Evolutionary conservation across 2,113 vertebrate genomes (phyloP).

Genomic region (Lynx canadensis): DNA sequence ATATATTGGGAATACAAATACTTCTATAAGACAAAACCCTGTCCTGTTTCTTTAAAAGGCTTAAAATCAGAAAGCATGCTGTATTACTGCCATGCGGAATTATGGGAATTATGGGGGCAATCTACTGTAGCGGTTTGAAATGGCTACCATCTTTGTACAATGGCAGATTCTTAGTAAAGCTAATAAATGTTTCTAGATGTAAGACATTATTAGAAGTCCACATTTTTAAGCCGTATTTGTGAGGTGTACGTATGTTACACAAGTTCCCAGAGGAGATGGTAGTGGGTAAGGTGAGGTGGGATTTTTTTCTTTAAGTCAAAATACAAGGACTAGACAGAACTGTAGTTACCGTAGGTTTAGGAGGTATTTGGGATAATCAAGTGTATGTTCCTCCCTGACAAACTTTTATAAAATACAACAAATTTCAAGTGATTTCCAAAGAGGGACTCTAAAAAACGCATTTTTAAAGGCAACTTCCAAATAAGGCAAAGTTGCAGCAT

Average conservation of each 20-base stretch:
- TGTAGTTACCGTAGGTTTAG: not conserved
- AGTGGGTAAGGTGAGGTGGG: not conserved
- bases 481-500: not conserved
- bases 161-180: not conserved
- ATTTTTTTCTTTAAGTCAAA: not conserved
- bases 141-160: not conserved
- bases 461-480: conserved; percentile 12
- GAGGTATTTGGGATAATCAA: not conserved
- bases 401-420: conserved; percentile 51
- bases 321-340: not conserved
- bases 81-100: not conserved
- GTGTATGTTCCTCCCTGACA: not conserved
- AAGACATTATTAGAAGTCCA: not conserved
- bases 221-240: conserved; percentile 4
- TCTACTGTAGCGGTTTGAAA: not conserved
- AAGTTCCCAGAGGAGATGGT: not conserved
- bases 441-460: not conserved
- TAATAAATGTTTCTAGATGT: conserved; percentile 9
- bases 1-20: not conserved
- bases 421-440: conserved; percentile 33
- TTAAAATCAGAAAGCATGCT: conserved; percentile 27
- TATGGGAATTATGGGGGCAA: not conserved
- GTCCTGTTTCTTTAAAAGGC: not conserved
- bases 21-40: not conserved
- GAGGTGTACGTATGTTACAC: not conserved